Base-by-base conservation (phyloP, 2,113 vertebrate species). In the Silurus glanis region DNA sequence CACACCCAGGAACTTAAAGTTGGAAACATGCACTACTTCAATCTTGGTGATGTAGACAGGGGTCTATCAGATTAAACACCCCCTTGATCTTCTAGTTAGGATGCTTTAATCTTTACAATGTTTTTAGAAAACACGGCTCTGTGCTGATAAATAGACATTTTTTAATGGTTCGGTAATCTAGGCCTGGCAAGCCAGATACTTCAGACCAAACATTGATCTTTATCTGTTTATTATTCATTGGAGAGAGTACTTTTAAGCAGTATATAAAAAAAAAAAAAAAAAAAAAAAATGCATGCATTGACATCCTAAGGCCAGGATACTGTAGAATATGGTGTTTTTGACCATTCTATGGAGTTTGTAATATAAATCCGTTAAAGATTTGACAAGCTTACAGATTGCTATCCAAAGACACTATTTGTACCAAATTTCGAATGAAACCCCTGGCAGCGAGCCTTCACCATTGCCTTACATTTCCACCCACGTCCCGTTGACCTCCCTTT, bases 401-500 rank as follows among this genome's bases (percentile, higher is more conserved):
- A 3, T 25, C 8, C 16, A 4, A 4, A n/a, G 2, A n/a, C 14
- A 28, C 49, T 37, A 16, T 66, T 10, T 78, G 47, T 28, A 64
- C 13, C 72, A 51, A 78, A 78, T 37, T 66, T 85, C 7, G 47
- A 66, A 80, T 58, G 25, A 80, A 67, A 47, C 83, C 62, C 47
- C 53, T 80, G 84, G 84, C 84, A 49, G 28, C 13, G 2, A 21
- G 37, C 82, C 61, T 58, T 47, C 82, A 79, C 55, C 49, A 55
- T 79, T 59, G 19, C 59, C 49, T 56, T 87, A 64, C 81, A 83
- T 53, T 79, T 69, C 49, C 55, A 61, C 8, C 25, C 28, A 23
- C 76, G 62, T 89, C 75, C 80, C 75, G 81, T 10, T 83, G 58
- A 72, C 72, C 86, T 17, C 47, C 80, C 81, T 37, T 84, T 69